phyloP scores from a whole-genome alignment of 2,888 invertebrate genomes.

The Acrobasis consociella region DNA sequence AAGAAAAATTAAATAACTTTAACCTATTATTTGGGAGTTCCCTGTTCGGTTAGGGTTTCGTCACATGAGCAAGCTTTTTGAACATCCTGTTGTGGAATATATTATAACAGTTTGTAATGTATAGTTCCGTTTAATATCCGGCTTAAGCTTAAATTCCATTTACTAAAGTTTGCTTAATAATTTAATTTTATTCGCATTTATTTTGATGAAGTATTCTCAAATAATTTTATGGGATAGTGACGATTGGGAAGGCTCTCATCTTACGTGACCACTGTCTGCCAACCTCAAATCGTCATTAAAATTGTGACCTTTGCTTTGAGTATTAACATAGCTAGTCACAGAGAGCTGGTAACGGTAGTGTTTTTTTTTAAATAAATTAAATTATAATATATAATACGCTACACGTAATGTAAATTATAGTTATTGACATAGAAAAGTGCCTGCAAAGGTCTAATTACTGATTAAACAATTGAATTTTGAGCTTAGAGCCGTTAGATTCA shows the following conservation, averaged over 20 bases:
- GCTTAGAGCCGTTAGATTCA: no score
- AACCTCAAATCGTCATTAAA: constrained; percentile 30
- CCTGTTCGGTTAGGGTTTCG: neutral
- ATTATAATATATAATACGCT: no score
- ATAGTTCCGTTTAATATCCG: no score
- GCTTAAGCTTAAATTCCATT: no score
- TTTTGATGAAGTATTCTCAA: neutral
- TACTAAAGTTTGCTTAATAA: no score
- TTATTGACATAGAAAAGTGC: no score
- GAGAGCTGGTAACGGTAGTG: no score
- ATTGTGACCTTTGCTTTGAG: neutral
- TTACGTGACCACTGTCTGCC: constrained; percentile 25
- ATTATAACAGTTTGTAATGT: neutral
- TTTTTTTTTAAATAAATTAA: no score
- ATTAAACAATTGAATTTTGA: no score
- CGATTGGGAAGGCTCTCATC: constrained; percentile 29
- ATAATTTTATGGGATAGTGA: constrained; percentile 26
- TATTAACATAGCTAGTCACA: neutral
- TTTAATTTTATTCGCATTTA: neutral
- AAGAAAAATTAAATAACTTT: neutral
- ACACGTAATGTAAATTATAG: no score
- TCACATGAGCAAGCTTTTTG: neutral
- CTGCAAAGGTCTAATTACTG: no score
- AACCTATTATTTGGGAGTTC: constrained; percentile 5
- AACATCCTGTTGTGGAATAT: neutral